Base-by-base conservation (phyloP, 2,797 vertebrate species). In the Megalops cyprinoides region DNA sequence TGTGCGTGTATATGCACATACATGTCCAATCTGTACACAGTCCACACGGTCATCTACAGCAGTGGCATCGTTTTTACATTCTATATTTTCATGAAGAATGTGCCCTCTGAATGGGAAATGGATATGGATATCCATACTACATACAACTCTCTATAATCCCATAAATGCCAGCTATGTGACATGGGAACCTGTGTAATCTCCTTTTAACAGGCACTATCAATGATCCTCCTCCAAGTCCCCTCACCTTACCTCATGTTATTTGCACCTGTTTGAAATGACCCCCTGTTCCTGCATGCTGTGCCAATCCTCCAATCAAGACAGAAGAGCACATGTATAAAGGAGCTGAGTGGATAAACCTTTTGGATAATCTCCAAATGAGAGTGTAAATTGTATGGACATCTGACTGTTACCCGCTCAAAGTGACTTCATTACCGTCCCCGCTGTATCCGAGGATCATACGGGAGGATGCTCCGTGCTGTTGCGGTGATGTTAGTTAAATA, bases 401-500 rank as follows among this genome's bases (percentile, higher is more conserved):
- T 34, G 18, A 69, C 18, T 1, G 15, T 53, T 20, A 42, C 20
- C 42, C 15, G 34, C 65, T 69, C 34, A 8, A 23, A 69, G 65
- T 39, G 65, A 69, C 34, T 4, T 69, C 65, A 39, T 69, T 15
- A 69, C 25, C 34, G 49, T 51, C 14, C 51, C 55, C 58, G 77
- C 80, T 84, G 78, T 79, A 65, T 65, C 51, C n/a, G 39, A 23
- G 20, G 39, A 55, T 31, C 28, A 62, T 51, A 25, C 25, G 76
- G 77, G 79, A n/a, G n/a, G n/a, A 82, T 81, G 76, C 73, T 37
- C 18, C 83, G 86, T 92, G 93, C 89, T 88, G 92, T 93, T 90
- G 88, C 91, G 88, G 85, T 85, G 90, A 89, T 92, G 95, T 94
- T 94, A 95, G 95, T 94, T 94, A 95, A 94, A 93, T 95, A 95